Evolutionary conservation across 2,888 invertebrate genomes (phyloP), one percentile per base, ranked within the genome.

Genomic region (Galeopsomyia nigrocyanea): DNA sequence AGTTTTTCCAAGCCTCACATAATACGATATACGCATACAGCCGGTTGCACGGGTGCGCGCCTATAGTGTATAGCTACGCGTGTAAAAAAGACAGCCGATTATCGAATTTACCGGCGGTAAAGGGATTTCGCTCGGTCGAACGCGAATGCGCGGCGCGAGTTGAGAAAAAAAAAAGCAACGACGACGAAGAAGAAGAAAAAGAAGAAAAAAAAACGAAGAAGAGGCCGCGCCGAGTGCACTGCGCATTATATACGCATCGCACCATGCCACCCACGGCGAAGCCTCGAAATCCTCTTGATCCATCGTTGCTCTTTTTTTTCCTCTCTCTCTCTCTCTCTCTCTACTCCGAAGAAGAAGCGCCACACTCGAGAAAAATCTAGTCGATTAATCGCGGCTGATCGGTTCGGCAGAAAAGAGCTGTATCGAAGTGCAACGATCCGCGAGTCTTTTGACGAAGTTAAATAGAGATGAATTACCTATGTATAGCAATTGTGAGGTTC

Each of bases 61-160:
- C n/a, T 31, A 31, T 31, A 5, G 31, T 31, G 31, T 31, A 31
- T 3, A 31, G 49, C 57, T 47, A 19, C 7, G 39, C 49, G 16
- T 57, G n/a, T 22, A 50, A 51, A 46, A 22, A n/a, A n/a, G 56
- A 58, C 62, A 57, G 70, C 68, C 75, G 75, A 79, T 77, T 75
- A 79, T 78, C 77, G 75, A 78, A 78, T 79, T 77, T 74, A 75
- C 71, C 68, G 67, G 61, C 73, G 75, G 68, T 73, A 75, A 74
- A 78, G 75, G 76, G 77, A 75, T 72, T 74, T 67, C 62, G 60
- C 56, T 72, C 75, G 77, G 69, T 74, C 72, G 77, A 61, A 72
- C 68, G 76, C 69, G 76, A 74, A 71, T 39, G 53, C 55, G 31
- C 46, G 47, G 53, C 55, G 31, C 46, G 47, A 21, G 56, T 17